These are phyloP conservation scores for Plestiodon gilberti DNA, from an alignment of 2,113 vertebrate species.

Conservation along the genomic window DNA sequence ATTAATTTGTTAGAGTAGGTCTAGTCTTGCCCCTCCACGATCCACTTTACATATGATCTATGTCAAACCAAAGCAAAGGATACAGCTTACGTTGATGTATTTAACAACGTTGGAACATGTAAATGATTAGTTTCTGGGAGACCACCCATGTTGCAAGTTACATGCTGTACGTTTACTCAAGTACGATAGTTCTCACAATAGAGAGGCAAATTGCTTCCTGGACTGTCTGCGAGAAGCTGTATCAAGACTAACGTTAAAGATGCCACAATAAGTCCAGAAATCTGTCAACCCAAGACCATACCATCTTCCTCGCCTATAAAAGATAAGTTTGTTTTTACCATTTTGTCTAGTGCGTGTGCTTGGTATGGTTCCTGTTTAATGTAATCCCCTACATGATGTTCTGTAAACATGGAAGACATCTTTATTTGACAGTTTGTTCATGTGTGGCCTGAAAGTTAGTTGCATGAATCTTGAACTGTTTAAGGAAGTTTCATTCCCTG, in stretches of 20 bases:
- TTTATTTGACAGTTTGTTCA: neutral
- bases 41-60: neutral
- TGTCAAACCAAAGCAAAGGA: neutral
- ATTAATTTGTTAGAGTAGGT: no score
- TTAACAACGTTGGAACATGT: neutral
- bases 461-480: neutral
- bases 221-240: neutral
- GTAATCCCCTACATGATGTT: neutral
- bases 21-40: no score
- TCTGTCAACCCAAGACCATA: neutral
- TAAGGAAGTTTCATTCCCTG: neutral
- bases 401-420: neutral
- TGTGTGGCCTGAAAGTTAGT: neutral
- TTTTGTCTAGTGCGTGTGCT: neutral
- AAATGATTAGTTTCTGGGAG: neutral
- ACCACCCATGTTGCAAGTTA: neutral
- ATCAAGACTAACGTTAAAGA: neutral
- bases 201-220: slow-evolving; percentile 3
- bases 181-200: neutral
- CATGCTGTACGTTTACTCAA: neutral
- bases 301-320: neutral
- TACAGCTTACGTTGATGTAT: fast-evolving
- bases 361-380: fast-evolving
- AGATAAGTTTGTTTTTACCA: neutral
- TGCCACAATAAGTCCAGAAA: neutral